These are phyloP conservation scores for Cyclina sinensis DNA, from an alignment of 1,140 invertebrate species.

Conservation along the genomic window DNA sequence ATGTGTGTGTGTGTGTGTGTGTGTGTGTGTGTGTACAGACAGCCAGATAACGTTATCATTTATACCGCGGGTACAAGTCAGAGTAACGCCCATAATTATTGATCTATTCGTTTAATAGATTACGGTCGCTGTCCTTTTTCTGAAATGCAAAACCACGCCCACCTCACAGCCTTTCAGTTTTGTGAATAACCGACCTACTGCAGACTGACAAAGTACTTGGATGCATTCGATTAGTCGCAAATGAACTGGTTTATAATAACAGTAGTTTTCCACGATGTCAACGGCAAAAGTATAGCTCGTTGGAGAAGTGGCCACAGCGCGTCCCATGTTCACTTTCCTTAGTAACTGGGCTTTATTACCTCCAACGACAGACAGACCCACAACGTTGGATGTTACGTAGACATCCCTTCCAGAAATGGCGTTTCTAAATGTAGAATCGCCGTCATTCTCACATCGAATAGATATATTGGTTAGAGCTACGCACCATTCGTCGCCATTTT, in stretches of 20 bases:
- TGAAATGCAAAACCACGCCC: constrained; percentile 2
- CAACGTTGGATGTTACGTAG: not conserved
- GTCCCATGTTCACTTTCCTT: not conserved
- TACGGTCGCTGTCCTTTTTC: not conserved
- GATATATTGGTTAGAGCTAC: not conserved
- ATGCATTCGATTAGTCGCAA: not conserved
- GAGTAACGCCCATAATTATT: too few species aligned
- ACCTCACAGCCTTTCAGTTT: not conserved
- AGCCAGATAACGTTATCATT: too few species aligned
- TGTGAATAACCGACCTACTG: not conserved
- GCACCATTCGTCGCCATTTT: not conserved
- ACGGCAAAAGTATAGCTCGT: not conserved
- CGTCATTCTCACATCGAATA: not conserved
- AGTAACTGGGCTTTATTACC: not conserved
- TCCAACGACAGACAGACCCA: not conserved
- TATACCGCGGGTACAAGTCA: too few species aligned
- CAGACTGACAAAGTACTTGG: not conserved
- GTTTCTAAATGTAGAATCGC: not conserved
- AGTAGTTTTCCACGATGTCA: not conserved
- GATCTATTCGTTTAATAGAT: not conserved
- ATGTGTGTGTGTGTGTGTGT: too few species aligned
- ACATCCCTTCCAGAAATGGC: not conserved
- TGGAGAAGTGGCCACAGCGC: not conserved
- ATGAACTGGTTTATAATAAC: not conserved
- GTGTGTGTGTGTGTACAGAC: too few species aligned